Evolutionary conservation across 2,113 vertebrate species (phyloP).

Genomic region (Myodes glareolus): DNA sequence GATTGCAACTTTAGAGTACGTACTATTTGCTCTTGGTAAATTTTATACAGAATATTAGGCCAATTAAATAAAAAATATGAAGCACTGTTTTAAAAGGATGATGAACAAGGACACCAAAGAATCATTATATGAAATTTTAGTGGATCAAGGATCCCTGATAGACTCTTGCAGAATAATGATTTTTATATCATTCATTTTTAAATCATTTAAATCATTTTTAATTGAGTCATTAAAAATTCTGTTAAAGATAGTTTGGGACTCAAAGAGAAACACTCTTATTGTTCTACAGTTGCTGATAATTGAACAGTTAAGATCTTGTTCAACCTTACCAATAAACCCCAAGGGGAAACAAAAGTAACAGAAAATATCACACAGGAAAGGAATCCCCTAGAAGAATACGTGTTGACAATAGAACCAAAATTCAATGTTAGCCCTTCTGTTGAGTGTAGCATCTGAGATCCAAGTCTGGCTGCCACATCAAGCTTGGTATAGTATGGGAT

Average conservation of each 20-base stretch:
- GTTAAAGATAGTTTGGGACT: neutral
- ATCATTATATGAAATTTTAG: neutral
- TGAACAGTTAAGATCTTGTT: neutral
- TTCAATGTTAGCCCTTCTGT: constrained; percentile 21
- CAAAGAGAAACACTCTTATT: neutral
- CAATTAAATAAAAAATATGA: neutral
- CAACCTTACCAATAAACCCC: neutral
- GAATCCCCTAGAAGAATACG: neutral
- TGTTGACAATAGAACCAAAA: neutral
- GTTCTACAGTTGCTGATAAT: constrained; percentile 4
- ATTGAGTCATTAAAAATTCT: neutral
- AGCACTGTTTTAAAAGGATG: neutral
- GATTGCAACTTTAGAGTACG: neutral
- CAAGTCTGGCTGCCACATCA: constrained; percentile 62
- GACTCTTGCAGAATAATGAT: neutral
- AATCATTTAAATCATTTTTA: neutral
- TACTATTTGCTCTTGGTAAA: neutral
- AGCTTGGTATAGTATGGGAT: constrained; percentile 57
- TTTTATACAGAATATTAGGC: neutral
- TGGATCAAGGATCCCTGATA: neutral
- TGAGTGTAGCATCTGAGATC: constrained; percentile 27
- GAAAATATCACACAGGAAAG: neutral
- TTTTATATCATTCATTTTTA: neutral
- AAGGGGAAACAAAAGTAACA: neutral
- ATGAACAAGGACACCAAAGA: neutral